Evolutionary conservation across 1,140 invertebrate genomes (phyloP).

Genomic region (Phymorhynchus buccinoides): DNA sequence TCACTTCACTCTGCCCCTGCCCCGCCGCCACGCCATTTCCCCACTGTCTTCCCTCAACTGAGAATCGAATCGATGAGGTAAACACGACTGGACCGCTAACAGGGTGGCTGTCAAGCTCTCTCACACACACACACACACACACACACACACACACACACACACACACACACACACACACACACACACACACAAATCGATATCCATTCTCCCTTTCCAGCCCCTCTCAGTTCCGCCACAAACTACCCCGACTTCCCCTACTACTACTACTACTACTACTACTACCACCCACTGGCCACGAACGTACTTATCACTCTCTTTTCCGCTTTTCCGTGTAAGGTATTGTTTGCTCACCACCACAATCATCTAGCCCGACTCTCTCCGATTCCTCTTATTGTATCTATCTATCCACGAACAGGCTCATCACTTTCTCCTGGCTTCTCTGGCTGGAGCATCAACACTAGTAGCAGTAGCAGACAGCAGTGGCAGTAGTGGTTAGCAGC

Average conservation of each 20-base stretch:
- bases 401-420: too few species aligned
- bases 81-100: neutral
- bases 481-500: too few species aligned
- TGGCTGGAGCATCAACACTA: too few species aligned
- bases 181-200: neutral
- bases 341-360: too few species aligned
- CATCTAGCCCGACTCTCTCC: too few species aligned
- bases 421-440: too few species aligned
- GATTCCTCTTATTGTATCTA: too few species aligned
- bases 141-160: constrained; percentile 18
- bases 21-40: neutral
- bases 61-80: neutral
- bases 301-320: too few species aligned
- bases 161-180: neutral
- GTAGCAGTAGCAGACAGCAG: too few species aligned
- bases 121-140: neutral
- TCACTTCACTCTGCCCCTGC: neutral
- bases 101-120: neutral
- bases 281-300: too few species aligned
- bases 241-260: neutral
- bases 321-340: too few species aligned
- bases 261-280: neutral
- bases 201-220: neutral
- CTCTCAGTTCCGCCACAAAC: neutral
- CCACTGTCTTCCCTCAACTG: neutral